These are phyloP conservation scores for Sebastes paucispinis DNA, from an alignment of 2,797 vertebrate genomes.

Conservation along the genomic window DNA sequence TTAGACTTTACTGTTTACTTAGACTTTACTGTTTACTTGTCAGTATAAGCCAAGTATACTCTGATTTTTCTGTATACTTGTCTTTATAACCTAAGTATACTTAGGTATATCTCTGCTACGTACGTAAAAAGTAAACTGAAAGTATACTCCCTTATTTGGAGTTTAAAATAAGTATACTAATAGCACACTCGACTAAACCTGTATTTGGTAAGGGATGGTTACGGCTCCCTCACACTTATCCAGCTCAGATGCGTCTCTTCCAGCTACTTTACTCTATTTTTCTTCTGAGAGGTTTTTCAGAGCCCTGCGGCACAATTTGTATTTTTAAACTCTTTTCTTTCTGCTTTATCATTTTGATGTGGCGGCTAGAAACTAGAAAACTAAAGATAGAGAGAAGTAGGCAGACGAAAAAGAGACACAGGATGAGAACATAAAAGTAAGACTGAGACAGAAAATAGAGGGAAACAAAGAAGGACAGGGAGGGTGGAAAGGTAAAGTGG, in stretches of 20 bases:
- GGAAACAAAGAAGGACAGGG: not conserved
- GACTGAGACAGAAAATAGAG: conserved; percentile 3
- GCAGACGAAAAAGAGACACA: not conserved
- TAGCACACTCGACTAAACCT: too few species aligned
- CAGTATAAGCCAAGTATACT: too few species aligned
- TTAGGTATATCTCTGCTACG: too few species aligned
- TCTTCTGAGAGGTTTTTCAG: not conserved
- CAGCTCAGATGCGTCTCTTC: not conserved
- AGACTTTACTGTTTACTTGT: too few species aligned
- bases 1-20: too few species aligned
- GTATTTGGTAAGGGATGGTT: too few species aligned
- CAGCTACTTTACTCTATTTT: conserved; percentile 16
- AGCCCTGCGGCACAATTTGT: conserved; percentile 39
- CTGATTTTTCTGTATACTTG: too few species aligned
- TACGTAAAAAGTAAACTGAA: too few species aligned
- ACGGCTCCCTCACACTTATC: not conserved
- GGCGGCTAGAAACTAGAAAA: conserved; percentile 14
- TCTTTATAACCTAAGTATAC: too few species aligned
- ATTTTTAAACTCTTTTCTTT: conserved; percentile 31
- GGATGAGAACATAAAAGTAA: conserved; percentile 6
- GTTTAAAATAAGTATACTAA: too few species aligned
- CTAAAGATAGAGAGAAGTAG: not conserved
- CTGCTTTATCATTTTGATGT: conserved; percentile 36
- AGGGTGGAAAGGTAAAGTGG: not conserved
- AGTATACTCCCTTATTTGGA: too few species aligned